Evolutionary conservation across 92 coral and sea anemone genomes (phyloP).

Genomic region (Nematostella vectensis): DNA sequence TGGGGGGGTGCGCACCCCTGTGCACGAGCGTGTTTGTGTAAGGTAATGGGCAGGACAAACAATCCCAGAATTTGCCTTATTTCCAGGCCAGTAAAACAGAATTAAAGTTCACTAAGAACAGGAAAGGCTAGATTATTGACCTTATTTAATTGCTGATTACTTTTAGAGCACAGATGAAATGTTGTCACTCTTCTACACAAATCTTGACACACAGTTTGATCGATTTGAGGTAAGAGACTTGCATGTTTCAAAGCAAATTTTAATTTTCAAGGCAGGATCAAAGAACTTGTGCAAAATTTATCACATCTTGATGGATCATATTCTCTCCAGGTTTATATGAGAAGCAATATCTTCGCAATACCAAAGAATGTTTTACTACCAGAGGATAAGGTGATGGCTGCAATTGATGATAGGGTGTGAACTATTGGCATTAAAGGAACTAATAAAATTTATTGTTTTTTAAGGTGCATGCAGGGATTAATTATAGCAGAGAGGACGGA

Average conservation of each 20-base stretch:
- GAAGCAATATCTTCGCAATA: constrained; percentile 57
- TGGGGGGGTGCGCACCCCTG: neutral
- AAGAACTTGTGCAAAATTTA: neutral
- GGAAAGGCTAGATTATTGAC: too few species aligned
- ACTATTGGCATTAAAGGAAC: too few species aligned
- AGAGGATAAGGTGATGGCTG: constrained; percentile 75
- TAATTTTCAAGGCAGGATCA: neutral
- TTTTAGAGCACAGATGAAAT: constrained; percentile 48
- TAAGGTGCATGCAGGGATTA: constrained; percentile 53
- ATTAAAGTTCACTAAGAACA: too few species aligned
- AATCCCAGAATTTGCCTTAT: too few species aligned
- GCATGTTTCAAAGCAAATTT: too few species aligned
- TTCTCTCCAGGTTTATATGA: constrained; percentile 40
- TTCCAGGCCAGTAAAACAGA: too few species aligned
- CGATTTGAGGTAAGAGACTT: constrained; percentile 71
- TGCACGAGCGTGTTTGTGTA: too few species aligned
- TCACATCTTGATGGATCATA: too few species aligned
- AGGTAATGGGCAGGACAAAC: too few species aligned
- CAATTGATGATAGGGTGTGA: too few species aligned
- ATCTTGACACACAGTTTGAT: constrained; percentile 54
- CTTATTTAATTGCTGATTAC: too few species aligned
- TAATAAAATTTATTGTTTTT: neutral
- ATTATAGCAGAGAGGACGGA: constrained; percentile 55
- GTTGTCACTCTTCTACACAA: constrained; percentile 36
- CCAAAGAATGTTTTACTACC: constrained; percentile 70